Conservation (phyloP, 2,113 vertebrate species). For the Bujurquina vittata region DNA sequence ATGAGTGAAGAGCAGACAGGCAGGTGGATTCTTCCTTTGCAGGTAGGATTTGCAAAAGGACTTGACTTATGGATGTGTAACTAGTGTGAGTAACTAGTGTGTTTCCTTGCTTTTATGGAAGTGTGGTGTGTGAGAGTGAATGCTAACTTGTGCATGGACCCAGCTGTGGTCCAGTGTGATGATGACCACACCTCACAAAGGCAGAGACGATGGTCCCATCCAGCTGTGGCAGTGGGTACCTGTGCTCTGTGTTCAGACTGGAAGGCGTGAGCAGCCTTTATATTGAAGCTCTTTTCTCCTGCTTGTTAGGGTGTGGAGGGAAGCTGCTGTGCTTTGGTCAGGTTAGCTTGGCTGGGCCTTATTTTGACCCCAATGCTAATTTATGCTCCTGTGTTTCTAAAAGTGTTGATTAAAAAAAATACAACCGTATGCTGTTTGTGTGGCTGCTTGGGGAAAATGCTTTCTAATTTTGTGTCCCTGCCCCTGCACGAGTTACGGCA, state of each 20-base stretch:
- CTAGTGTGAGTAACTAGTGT: no score
- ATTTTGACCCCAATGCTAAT: background rate
- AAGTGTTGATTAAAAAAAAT: background rate
- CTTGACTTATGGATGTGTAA: no score
- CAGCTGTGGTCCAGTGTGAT: background rate
- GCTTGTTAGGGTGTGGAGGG: no score
- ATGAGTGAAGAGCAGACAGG: no score
- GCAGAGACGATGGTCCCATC: no score
- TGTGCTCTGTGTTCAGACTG: background rate
- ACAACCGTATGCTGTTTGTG: background rate
- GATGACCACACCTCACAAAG: background rate
- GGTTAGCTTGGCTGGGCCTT: background rate
- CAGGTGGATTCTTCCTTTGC: no score
- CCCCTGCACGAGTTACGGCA: accelerated
- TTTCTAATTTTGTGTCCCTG: background rate
- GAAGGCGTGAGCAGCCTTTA: no score
- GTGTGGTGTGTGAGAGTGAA: background rate
- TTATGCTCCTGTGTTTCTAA: background rate
- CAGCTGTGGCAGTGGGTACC: no score
- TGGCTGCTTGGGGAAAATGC: background rate
- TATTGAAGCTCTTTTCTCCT: no score
- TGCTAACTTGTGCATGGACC: no score
- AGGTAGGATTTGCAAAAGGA: no score
- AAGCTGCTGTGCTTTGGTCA: no score
- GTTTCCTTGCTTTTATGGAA: background rate